These are phyloP conservation scores for Plectrocnemia conspersa DNA, from an alignment of 1,140 invertebrate species.

Conservation along the genomic window DNA sequence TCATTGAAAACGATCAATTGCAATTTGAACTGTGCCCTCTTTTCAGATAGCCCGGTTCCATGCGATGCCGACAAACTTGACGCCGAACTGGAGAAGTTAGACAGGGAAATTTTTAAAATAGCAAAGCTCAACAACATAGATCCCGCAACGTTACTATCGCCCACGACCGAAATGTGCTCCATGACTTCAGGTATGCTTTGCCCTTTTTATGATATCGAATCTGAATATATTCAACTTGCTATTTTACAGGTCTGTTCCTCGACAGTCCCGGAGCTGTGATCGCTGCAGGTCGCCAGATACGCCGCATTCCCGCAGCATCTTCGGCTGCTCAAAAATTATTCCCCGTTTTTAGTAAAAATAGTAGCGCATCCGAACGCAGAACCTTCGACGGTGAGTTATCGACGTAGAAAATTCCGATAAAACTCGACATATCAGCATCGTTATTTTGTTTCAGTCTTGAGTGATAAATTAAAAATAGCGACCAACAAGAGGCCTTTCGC, in stretches of 20 bases:
- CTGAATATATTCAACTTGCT: not conserved
- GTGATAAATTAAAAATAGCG: no score
- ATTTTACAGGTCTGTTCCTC: not conserved
- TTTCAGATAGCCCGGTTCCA: slow-evolving; percentile 35
- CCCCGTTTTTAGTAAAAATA: not conserved
- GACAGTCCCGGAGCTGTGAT: not conserved
- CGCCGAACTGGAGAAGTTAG: slow-evolving; percentile 43
- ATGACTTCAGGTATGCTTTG: slow-evolving; percentile 22
- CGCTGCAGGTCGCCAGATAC: not conserved
- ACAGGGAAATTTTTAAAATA: slow-evolving; percentile 46
- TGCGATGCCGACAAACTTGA: slow-evolving; percentile 47
- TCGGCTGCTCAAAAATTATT: no score
- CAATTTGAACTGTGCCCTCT: not conserved
- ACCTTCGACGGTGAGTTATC: not conserved
- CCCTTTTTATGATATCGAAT: not conserved
- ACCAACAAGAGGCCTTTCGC: slow-evolving; percentile 10
- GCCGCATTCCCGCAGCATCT: no score
- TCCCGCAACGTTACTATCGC: slow-evolving; percentile 40
- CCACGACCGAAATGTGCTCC: slow-evolving; percentile 37
- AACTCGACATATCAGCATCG: not conserved
- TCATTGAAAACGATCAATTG: slow-evolving; percentile 3
- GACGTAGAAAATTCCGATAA: not conserved
- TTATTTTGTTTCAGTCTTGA: not conserved
- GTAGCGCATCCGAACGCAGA: not conserved
- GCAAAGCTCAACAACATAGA: slow-evolving; percentile 45